Percentiles rank a stretch among this genome's conserved stretches.
These are phyloP conservation scores for Amyelois transitella DNA, from an alignment of 1,140 invertebrate genomes.

Conservation along the genomic window DNA sequence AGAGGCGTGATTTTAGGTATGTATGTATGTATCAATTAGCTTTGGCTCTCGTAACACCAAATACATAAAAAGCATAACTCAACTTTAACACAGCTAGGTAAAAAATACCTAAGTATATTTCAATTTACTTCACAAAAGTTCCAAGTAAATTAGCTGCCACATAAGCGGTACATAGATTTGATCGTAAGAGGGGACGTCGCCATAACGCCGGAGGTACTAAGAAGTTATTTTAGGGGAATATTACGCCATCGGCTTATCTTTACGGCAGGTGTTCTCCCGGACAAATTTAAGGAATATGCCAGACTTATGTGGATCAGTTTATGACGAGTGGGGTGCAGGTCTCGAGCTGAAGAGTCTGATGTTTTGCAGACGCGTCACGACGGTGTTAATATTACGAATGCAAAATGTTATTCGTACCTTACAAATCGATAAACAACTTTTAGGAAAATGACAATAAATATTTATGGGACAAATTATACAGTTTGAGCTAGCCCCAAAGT, in stretches of 20 bases:
- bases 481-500: no score
- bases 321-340: conserved; percentile 22
- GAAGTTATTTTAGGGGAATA: conserved; percentile 72
- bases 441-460: no score
- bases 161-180: conserved; percentile 32
- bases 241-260: conserved; percentile 72
- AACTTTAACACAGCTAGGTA: no score
- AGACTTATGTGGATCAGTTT: conserved; percentile 64
- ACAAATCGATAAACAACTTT: no score
- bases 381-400: no score
- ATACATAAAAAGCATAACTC: no score
- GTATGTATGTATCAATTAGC: no score
- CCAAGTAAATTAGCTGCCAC: conserved; percentile 13
- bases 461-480: no score
- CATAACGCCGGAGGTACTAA: conserved; percentile 67
- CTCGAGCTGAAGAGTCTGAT: no score
- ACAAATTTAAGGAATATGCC: conserved; percentile 69
- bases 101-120: background rate
- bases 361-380: no score
- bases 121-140: background rate
- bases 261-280: conserved; percentile 66
- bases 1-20: no score
- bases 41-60: no score
- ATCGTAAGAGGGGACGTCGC: conserved; percentile 49
- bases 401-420: conserved; percentile 4